phyloP scores from a whole-genome alignment of 2,113 vertebrate genomes.

The Nothobranchius kuhntae region DNA sequence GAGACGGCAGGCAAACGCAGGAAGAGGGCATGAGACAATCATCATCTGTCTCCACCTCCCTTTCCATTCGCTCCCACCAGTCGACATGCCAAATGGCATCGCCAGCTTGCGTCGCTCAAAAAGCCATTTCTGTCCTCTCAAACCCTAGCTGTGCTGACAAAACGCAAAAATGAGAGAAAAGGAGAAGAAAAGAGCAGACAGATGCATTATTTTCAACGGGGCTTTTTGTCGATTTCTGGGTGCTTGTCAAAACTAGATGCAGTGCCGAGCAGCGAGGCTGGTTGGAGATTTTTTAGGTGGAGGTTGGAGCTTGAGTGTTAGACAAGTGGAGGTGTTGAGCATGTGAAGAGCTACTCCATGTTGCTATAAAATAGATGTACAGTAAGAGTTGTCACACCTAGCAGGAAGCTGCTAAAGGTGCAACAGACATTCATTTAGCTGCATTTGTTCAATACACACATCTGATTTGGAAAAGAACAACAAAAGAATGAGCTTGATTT shows the following conservation, averaged over 20 bases:
- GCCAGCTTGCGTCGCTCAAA: slow-evolving; percentile 76
- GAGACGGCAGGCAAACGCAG: slow-evolving; percentile 26
- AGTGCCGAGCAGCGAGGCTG: slow-evolving; percentile 43
- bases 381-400: slow-evolving; percentile 9
- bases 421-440: not conserved
- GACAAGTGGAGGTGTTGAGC: slow-evolving; percentile 32
- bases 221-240: slow-evolving; percentile 71
- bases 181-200: slow-evolving; percentile 38
- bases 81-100: slow-evolving; percentile 67
- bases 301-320: slow-evolving; percentile 44
- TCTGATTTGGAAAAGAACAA: not conserved
- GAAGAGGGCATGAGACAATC: slow-evolving; percentile 53
- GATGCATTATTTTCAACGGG: slow-evolving; percentile 63
- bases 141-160: slow-evolving; percentile 62
- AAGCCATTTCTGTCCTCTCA: slow-evolving; percentile 75
- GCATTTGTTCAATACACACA: not conserved
- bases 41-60: slow-evolving; percentile 70
- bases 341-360: slow-evolving; percentile 45
- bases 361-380: slow-evolving; percentile 19
- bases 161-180: slow-evolving; percentile 42
- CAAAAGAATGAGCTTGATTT: slow-evolving; percentile 4
- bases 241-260: slow-evolving; percentile 60
- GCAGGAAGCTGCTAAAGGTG: not conserved
- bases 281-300: slow-evolving; percentile 48
- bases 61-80: slow-evolving; percentile 62